Evolutionary conservation across 2,113 vertebrate species (phyloP).

Genomic region (Galeopterus variegatus): DNA sequence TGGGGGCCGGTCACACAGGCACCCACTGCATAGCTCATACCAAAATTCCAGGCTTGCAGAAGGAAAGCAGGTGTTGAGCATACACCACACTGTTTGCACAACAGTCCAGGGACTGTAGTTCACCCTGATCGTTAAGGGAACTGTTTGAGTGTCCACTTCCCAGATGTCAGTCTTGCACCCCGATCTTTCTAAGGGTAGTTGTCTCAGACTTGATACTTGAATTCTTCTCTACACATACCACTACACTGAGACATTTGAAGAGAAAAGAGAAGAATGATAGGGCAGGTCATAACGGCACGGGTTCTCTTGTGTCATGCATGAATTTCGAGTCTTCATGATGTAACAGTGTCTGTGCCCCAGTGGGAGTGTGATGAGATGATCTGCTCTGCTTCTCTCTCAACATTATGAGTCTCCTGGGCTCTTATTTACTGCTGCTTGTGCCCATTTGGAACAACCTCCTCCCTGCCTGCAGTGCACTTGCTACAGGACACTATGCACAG

Average conservation of each 20-base stretch:
- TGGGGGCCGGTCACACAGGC: not conserved
- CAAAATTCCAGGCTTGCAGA: not conserved
- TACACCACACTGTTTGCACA: not conserved
- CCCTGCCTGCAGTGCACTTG: not conserved
- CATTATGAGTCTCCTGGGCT: not conserved
- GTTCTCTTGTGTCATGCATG: not conserved
- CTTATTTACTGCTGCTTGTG: not conserved
- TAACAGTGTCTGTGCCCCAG: rapidly evolving
- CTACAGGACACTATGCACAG: not conserved
- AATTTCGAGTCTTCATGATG: not conserved
- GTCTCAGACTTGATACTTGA: not conserved
- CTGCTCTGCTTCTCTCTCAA: not conserved
- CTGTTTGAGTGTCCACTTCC: not conserved
- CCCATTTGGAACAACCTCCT: not conserved
- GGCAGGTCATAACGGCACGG: not conserved
- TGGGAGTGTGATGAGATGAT: not conserved
- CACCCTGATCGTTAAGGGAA: not conserved
- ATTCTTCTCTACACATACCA: not conserved
- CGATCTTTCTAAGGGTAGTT: not conserved
- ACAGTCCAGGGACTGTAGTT: not conserved
- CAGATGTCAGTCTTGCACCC: not conserved
- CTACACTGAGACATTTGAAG: not conserved
- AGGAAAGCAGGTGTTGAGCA: not conserved
- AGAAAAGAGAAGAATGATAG: not conserved
- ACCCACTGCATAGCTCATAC: not conserved